Base-by-base conservation (phyloP, 2,113 vertebrate species). In the Amazona guildingii region DNA sequence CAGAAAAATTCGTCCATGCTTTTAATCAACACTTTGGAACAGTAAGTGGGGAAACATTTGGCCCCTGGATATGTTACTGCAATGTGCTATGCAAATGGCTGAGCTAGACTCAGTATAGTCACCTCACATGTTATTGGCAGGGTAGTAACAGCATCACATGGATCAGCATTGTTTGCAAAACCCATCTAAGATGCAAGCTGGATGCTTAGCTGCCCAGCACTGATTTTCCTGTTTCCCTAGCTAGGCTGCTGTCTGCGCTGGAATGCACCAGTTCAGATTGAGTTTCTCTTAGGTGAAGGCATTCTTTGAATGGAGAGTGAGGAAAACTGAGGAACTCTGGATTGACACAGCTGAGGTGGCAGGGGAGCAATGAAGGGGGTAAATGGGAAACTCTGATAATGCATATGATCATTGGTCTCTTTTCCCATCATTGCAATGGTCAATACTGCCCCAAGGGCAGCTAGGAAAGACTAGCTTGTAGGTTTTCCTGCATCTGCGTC, bases 131-230 rank as follows among this genome's bases (percentile, higher is more conserved):
- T 41, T 76, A 51, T 11, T 57, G 68, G 29, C 21, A 62, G 52
- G 52, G 14, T 16, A 37, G 51, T 2, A 2, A 11, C 28, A 49
- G 39, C 73, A 37, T 43, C 7, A 0, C 25, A 13, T 4, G 17
- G 51, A 43, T 90, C n/a, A 28, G 41, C 8, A 8, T 35, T 31
- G 6, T 46, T 68, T 63, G n/a, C 15, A 41, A 66, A 74, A 79
- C 25, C 10, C 35, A 27, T 41, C 48, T 37, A 44, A 83, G 77
- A 66, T 46, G 33, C 21, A 46, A 33, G 7, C 27, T 43, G 43
- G 27, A 21, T 78, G 44, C 41, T 64, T 37, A 25, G 16, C 48
- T 73, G 28, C 21, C 37, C 52, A 85, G 21, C 64, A 51, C 21
- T 1, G 1, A 31, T 64, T 43, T 74, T 31, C n/a, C 49, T 44